Percentiles rank a stretch among this genome's conserved stretches.
These are phyloP conservation scores for Andrena trimmerana DNA, from an alignment of 2,888 invertebrate genomes.

Conservation along the genomic window DNA sequence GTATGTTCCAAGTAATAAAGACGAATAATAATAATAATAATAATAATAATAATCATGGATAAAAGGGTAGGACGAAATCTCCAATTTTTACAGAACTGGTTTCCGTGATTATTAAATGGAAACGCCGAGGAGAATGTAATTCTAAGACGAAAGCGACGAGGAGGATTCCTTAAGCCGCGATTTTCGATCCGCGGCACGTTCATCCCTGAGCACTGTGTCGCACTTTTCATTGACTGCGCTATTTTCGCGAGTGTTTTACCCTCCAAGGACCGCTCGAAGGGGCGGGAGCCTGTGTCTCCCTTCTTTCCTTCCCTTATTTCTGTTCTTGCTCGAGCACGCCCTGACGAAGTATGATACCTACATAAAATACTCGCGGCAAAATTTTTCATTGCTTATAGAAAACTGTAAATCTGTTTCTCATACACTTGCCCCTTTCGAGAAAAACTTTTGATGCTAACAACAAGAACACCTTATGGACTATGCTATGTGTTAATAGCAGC, in stretches of 20 bases:
- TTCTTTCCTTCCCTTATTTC: conserved; percentile 40
- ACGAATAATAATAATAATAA: background rate
- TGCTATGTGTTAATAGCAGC: no score
- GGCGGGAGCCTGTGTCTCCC: conserved; percentile 47
- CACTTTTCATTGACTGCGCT: conserved; percentile 57
- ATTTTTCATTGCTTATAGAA: background rate
- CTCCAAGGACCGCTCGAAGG: conserved; percentile 57
- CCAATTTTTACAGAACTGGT: background rate
- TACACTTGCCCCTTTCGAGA: no score
- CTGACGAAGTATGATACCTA: conserved; percentile 31
- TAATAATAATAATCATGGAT: background rate
- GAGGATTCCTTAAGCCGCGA: conserved; percentile 47
- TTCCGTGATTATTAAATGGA: conserved; percentile 30
- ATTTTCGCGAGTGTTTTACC: conserved; percentile 55
- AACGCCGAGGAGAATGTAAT: conserved; percentile 19
- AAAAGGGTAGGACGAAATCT: background rate
- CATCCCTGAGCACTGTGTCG: conserved; percentile 30
- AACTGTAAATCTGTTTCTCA: no score
- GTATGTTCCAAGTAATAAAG: background rate
- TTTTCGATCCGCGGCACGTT: conserved; percentile 67
- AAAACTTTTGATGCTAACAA: no score
- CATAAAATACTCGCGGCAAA: conserved; percentile 3
- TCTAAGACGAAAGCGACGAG: conserved; percentile 10
- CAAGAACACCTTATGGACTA: no score
- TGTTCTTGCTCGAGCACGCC: background rate